Percentiles rank a stretch among this genome's conserved stretches.
Evolutionary conservation across 2,797 vertebrate genomes (phyloP).

Genomic region (Mionectes olivaceus): DNA sequence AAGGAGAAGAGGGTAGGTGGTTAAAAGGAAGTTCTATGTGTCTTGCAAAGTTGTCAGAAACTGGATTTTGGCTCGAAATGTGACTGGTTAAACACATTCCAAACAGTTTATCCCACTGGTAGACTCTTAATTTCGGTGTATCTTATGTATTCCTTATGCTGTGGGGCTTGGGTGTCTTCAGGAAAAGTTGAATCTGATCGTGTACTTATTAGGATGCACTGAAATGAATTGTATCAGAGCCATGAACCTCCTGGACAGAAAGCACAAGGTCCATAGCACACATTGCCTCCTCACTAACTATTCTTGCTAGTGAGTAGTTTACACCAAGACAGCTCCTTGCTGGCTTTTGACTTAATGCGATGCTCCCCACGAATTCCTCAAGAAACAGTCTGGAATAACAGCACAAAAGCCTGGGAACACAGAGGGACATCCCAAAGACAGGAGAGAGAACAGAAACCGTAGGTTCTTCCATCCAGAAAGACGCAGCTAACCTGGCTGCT

Average conservation of each 20-base stretch:
- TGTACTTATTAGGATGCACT: neutral
- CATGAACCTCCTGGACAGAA: neutral
- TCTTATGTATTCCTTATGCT: neutral
- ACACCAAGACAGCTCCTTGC: neutral
- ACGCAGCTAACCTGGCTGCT: neutral
- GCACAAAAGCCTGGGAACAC: neutral
- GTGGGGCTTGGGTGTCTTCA: neutral
- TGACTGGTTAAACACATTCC: neutral
- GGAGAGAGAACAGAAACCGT: neutral
- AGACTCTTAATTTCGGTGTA: neutral
- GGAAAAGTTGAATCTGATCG: neutral
- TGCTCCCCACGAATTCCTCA: neutral
- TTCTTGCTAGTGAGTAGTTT: neutral
- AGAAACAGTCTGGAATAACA: neutral
- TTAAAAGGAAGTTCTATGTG: neutral
- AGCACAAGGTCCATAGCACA: neutral
- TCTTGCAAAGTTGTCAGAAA: neutral
- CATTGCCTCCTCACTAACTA: neutral
- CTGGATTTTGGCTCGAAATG: neutral
- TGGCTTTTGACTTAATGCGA: neutral
- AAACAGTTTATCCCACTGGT: neutral
- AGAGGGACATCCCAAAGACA: neutral
- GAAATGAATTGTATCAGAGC: neutral
- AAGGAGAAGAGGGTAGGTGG: accelerated
- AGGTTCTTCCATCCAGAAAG: neutral